Base-by-base conservation (phyloP, 2,888 invertebrate species). In the Tiliacea citrago region DNA sequence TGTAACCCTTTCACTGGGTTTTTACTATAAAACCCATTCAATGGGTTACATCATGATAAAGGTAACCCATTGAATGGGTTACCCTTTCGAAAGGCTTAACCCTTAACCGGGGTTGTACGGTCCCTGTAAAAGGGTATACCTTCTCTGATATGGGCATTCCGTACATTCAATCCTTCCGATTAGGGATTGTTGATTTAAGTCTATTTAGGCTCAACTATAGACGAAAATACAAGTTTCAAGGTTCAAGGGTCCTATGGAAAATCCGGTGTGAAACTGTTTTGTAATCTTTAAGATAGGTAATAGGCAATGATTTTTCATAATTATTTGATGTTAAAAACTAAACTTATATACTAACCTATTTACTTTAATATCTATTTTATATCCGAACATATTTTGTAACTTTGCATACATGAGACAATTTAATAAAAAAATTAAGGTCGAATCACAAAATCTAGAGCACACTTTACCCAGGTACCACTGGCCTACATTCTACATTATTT, bases 401-500 rank as follows among this genome's bases (percentile, higher is more conserved):
- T 29, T 18, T 13, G 10, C 18, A 16, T 29, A n/a, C 6, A 39
- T 8, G 55, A 29, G 18, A 12, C 9, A 13, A 13, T 24, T 79
- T 53, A 9, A 39, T 45, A 1, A 42, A 13, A 7, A 2, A 42
- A 68, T 61, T 24, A 35, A 42, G 16, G 62, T 79, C 24, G 2
- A 45, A 51, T 55, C 13, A 13, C 45, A n/a, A 29, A 45, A 72
- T 51, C 49, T 62, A 70, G 45, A 51, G 39, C 73, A 24, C 47
- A 35, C 49, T 66, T 62, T 61, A 66, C 77, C 53, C 29, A 51
- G 35, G 39, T 39, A 53, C 45, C 29, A 42, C 49, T 74, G 75
- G 39, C 63, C 62, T 81, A 63, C 53, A 81, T 81, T 81, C 42
- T 42, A 75, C 42, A 58, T 81, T 68, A 80, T 67, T 53, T 47